Conservation (phyloP, 2,113 vertebrate species). For the Tyrannus savana region DNA sequence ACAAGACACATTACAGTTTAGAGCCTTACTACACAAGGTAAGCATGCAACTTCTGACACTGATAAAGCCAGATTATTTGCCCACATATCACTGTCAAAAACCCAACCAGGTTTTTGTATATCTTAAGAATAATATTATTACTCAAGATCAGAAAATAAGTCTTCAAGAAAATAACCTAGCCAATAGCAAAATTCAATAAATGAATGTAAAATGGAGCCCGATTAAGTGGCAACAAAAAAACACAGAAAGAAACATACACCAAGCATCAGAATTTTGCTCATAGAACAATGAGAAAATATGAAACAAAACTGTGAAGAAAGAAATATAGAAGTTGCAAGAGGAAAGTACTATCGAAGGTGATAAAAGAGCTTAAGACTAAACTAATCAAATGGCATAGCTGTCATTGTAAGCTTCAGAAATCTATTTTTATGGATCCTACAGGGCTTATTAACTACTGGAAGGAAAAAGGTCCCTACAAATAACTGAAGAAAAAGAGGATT, state of each 20-base stretch:
- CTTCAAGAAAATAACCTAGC: background rate
- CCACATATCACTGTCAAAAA: slow-evolving; percentile 14
- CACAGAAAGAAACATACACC: background rate
- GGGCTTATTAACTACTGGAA: background rate
- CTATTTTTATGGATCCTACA: background rate
- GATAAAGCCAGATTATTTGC: slow-evolving; percentile 16
- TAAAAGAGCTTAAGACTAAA: background rate
- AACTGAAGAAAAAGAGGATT: background rate
- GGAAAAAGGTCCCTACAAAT: background rate
- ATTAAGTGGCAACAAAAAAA: background rate
- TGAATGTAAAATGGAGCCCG: background rate
- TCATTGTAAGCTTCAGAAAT: background rate
- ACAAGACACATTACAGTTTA: background rate
- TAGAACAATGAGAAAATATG: background rate
- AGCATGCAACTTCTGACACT: background rate
- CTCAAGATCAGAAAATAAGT: background rate
- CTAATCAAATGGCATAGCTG: background rate
- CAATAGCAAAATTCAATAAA: background rate
- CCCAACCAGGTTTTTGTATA: background rate
- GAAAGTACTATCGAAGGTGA: background rate
- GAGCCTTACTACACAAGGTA: background rate
- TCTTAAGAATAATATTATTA: background rate
- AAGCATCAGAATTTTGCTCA: background rate
- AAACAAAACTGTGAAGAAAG: background rate
- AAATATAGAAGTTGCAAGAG: background rate